These are phyloP conservation scores for Euwallacea similis DNA, from an alignment of 1,140 invertebrate species.

Conservation along the genomic window DNA sequence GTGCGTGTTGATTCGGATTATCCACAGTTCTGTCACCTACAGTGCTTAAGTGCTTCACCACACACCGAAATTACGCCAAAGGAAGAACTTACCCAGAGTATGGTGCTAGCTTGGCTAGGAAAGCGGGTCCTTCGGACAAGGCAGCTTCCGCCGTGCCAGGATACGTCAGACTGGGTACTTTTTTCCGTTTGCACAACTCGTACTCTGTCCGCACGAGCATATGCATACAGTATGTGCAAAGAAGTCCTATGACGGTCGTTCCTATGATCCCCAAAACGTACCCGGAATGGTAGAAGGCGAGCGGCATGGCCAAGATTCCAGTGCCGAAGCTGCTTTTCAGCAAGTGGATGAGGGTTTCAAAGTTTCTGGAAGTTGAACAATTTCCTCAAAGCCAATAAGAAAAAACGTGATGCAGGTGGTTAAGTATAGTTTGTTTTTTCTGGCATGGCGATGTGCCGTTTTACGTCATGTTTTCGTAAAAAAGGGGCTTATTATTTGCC, in stretches of 20 bases:
- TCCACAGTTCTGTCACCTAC: too few relatives aligned
- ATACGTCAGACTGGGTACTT: slow-evolving; percentile 70
- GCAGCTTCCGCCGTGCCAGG: slow-evolving; percentile 70
- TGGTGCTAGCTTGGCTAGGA: slow-evolving; percentile 60
- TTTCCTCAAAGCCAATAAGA: too few relatives aligned
- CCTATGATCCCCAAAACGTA: slow-evolving; percentile 68
- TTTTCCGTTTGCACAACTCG: slow-evolving; percentile 67
- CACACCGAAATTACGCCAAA: slow-evolving; percentile 2
- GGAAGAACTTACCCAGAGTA: slow-evolving; percentile 56
- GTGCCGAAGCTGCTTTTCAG: slow-evolving; percentile 87
- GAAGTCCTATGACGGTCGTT: slow-evolving; percentile 68
- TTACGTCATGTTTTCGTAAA: too few relatives aligned
- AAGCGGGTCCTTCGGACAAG: slow-evolving; percentile 66
- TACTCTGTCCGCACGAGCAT: slow-evolving; percentile 70
- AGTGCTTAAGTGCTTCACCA: too few relatives aligned
- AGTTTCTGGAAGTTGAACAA: slow-evolving; percentile 61
- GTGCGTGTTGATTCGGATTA: too few relatives aligned
- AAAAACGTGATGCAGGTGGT: too few relatives aligned
- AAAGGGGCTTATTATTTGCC: not conserved
- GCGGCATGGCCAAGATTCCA: slow-evolving; percentile 87
- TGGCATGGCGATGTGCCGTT: too few relatives aligned
- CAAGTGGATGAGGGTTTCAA: slow-evolving; percentile 78
- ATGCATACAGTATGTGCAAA: slow-evolving; percentile 82
- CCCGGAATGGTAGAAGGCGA: slow-evolving; percentile 79
- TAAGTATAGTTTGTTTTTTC: too few relatives aligned